Conservation (phyloP, 2,113 vertebrate genomes). For the Noturus placidus region DNA sequence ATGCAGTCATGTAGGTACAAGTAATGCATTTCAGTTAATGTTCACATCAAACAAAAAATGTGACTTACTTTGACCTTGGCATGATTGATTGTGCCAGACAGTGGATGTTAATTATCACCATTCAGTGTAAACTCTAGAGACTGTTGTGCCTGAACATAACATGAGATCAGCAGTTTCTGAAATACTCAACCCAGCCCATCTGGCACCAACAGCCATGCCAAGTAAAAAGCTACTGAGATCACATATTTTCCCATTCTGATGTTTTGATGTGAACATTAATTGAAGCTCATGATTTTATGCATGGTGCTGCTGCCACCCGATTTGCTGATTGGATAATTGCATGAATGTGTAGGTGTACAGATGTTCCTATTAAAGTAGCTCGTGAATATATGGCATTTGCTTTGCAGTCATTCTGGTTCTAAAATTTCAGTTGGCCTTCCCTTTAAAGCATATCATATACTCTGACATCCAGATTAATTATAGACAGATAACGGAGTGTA, state of each 20-base stretch:
- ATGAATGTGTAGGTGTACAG: background rate
- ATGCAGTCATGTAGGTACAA: background rate
- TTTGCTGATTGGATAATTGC: background rate
- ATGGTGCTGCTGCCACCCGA: background rate
- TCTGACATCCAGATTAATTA: background rate
- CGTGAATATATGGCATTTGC: background rate
- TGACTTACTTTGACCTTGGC: background rate
- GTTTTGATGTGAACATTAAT: background rate
- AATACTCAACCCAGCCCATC: background rate
- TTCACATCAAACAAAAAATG: background rate
- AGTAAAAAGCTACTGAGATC: background rate
- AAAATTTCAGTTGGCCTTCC: background rate
- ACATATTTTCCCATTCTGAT: background rate
- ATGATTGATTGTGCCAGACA: background rate
- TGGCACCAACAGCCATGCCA: background rate
- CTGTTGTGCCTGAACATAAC: background rate
- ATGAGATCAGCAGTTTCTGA: background rate
- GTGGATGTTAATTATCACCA: background rate
- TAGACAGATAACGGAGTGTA: background rate
- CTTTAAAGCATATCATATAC: background rate
- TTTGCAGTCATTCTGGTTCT: background rate
- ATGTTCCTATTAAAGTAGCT: background rate
- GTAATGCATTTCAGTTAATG: background rate
- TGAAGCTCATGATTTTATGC: background rate
- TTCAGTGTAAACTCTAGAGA: background rate